These are phyloP conservation scores for Maniola hyperantus DNA, from an alignment of 2,888 invertebrate species.

Conservation along the genomic window DNA sequence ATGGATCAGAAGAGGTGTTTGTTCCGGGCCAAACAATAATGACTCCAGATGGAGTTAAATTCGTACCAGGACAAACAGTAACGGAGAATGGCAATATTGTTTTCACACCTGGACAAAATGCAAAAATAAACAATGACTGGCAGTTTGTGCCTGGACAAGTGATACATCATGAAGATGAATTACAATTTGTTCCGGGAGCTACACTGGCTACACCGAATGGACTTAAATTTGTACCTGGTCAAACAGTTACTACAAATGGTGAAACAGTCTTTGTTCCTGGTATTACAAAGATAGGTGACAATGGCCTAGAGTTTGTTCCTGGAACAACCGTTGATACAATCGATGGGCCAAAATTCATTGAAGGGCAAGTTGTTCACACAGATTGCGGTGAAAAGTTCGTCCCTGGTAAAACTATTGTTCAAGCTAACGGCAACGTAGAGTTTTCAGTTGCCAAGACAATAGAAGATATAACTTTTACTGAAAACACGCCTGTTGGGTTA, in stretches of 20 bases:
- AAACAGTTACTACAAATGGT: conserved; percentile 78
- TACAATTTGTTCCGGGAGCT: conserved; percentile 85
- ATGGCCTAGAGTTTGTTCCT: conserved; percentile 80
- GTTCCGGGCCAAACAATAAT: conserved; percentile 85
- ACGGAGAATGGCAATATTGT: conserved; percentile 72
- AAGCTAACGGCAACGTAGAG: conserved; percentile 77
- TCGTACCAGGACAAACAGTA: conserved; percentile 85
- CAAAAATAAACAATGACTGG: conserved; percentile 80
- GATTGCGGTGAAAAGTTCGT: conserved; percentile 84
- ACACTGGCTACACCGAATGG: conserved; percentile 84
- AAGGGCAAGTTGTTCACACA: conserved; percentile 85
- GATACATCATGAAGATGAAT: conserved; percentile 78
- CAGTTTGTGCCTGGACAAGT: conserved; percentile 86
- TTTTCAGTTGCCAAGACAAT: conserved; percentile 84
- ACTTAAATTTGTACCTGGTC: conserved; percentile 85
- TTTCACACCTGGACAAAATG: conserved; percentile 86
- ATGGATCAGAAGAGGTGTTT: conserved; percentile 77
- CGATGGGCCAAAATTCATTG: conserved; percentile 84
- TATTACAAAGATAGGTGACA: conserved; percentile 70
- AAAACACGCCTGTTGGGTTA: conserved; percentile 79
- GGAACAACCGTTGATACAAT: conserved; percentile 85
- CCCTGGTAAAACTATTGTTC: conserved; percentile 82
- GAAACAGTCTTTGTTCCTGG: conserved; percentile 84
- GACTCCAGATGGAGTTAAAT: conserved; percentile 83
- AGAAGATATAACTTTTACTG: conserved; percentile 80